phyloP scores from a whole-genome alignment of 2,113 vertebrate species.

The Ovis canadensis region DNA sequence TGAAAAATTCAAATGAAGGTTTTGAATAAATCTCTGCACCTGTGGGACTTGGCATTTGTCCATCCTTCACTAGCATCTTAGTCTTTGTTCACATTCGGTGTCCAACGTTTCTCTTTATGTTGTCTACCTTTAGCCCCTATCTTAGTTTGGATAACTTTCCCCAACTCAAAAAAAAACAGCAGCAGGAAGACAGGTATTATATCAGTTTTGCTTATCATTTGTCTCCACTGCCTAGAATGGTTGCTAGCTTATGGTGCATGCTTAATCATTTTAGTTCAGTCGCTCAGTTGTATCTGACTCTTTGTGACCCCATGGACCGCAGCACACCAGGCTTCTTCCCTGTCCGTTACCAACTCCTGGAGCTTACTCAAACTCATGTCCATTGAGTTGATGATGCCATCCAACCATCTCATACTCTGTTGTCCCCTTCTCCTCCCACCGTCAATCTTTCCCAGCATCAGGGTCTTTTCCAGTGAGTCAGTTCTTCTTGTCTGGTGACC shows the following conservation, averaged over 20 bases:
- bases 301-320: not conserved
- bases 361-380: not conserved
- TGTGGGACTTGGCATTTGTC: not conserved
- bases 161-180: not conserved
- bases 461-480: not conserved
- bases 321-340: not conserved
- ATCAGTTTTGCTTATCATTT: not conserved
- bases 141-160: not conserved
- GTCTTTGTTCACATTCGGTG: not conserved
- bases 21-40: not conserved
- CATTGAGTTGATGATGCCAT: not conserved
- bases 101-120: not conserved
- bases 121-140: not conserved
- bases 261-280: not conserved
- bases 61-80: not conserved
- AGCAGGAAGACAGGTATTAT: not conserved
- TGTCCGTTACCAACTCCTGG: not conserved
- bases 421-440: not conserved
- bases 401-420: not conserved
- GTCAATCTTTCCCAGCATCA: not conserved
- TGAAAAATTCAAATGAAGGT: not conserved
- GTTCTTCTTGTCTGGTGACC: not conserved
- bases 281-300: not conserved
- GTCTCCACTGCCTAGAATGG: not conserved
- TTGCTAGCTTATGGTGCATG: not conserved